phyloP scores from a whole-genome alignment of 2,113 vertebrate species.

The Trogon melanurus region DNA sequence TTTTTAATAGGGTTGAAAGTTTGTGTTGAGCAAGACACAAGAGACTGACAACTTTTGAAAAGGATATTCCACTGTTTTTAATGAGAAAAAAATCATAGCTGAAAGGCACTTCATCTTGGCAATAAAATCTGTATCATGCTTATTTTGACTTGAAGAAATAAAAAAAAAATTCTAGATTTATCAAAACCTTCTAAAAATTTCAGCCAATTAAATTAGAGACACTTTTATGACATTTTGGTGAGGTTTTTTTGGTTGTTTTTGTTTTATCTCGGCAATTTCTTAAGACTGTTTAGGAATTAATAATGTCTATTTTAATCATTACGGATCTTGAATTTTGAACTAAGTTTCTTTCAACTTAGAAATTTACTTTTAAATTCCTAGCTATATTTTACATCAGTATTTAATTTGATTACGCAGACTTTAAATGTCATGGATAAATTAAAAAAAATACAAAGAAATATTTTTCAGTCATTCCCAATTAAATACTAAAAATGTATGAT shows the following conservation, averaged over 20 bases:
- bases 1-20: conserved; percentile 70
- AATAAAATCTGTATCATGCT: neutral
- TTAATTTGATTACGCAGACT: neutral
- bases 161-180: neutral
- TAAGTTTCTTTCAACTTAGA: neutral
- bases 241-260: neutral
- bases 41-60: conserved; percentile 60
- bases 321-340: neutral
- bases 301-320: neutral
- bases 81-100: conserved; percentile 15
- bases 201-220: neutral
- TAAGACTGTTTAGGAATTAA: neutral
- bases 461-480: conserved; percentile 49
- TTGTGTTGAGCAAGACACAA: conserved; percentile 46
- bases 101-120: neutral
- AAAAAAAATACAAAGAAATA: neutral
- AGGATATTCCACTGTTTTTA: conserved; percentile 39
- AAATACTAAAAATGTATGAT: conserved; percentile 29
- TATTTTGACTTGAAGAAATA: neutral
- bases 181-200: neutral
- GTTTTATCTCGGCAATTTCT: neutral
- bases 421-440: neutral
- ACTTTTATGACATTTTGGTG: neutral
- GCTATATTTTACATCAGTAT: neutral
- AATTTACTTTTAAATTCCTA: neutral